phyloP scores from a whole-genome alignment of 2,113 vertebrate genomes.

The Paracanthobrama guichenoti region DNA sequence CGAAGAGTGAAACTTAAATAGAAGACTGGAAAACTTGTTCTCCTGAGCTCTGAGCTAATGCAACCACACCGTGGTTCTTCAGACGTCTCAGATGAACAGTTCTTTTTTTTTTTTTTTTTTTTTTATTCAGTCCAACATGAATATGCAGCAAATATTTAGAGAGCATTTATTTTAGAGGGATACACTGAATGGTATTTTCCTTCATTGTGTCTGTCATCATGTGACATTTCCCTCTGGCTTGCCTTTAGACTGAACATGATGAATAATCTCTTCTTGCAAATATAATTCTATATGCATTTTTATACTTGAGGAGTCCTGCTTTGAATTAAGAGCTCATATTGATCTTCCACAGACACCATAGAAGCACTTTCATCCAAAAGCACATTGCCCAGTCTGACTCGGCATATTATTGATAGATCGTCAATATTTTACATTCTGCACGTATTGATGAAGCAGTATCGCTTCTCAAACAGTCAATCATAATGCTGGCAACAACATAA shows the following conservation, averaged over 20 bases:
- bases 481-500: conserved; percentile 41
- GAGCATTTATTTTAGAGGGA: background rate
- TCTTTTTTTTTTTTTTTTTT: background rate
- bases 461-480: conserved; percentile 58
- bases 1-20: conserved; percentile 27
- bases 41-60: conserved; percentile 14
- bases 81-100: conserved; percentile 7
- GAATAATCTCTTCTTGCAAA: conserved; percentile 64
- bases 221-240: conserved; percentile 64
- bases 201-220: conserved; percentile 62
- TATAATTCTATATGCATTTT: conserved; percentile 61
- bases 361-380: conserved; percentile 65
- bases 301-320: conserved; percentile 66
- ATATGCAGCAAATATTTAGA: conserved; percentile 14
- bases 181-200: conserved; percentile 64
- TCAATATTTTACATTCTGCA: conserved; percentile 34
- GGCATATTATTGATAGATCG: conserved; percentile 36
- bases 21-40: conserved; percentile 20
- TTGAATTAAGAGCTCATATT: conserved; percentile 70
- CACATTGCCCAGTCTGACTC: conserved; percentile 59
- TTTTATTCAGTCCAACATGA: background rate
- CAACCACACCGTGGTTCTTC: conserved; percentile 18
- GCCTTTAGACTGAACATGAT: conserved; percentile 56
- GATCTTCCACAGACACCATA: conserved; percentile 63
- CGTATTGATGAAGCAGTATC: conserved; percentile 60